These are phyloP conservation scores for Phaethornis superciliosus DNA, from an alignment of 2,113 vertebrate species.

Conservation along the genomic window DNA sequence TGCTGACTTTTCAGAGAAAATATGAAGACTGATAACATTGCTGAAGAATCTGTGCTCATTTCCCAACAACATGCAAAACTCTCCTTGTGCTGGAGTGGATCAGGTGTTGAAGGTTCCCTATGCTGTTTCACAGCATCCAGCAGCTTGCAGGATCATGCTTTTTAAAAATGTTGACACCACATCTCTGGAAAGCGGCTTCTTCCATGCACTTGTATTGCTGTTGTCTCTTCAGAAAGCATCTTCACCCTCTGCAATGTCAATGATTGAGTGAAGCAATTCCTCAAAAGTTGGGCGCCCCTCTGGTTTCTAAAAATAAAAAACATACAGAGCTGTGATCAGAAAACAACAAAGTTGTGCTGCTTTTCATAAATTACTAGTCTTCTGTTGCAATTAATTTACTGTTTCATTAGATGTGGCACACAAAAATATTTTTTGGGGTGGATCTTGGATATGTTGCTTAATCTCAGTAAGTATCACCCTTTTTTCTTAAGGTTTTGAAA, in stretches of 20 bases:
- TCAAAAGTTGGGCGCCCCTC: constrained; percentile 79
- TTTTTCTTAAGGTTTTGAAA: not conserved
- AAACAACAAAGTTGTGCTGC: not conserved
- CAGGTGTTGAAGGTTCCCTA: not conserved
- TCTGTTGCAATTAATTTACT: not conserved
- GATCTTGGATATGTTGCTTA: not conserved
- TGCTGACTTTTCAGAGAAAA: not conserved
- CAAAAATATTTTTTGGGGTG: not conserved
- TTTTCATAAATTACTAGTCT: not conserved
- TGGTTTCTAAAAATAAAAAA: constrained; percentile 76
- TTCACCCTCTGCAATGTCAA: constrained; percentile 78
- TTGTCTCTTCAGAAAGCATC: constrained; percentile 69
- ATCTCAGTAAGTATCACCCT: not conserved
- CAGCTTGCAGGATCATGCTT: not conserved
- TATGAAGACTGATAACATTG: not conserved
- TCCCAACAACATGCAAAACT: not conserved
- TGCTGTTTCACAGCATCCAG: not conserved
- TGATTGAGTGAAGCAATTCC: constrained; percentile 73
- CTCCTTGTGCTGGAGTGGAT: not conserved
- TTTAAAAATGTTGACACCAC: not conserved
- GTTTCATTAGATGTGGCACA: not conserved
- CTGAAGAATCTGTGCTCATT: not conserved
- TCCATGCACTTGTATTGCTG: not conserved
- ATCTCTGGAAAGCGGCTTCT: not conserved
- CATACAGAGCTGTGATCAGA: not conserved